These are phyloP conservation scores for Cataglyphis rosenhaueri DNA, from an alignment of 2,888 invertebrate species.

Conservation along the genomic window DNA sequence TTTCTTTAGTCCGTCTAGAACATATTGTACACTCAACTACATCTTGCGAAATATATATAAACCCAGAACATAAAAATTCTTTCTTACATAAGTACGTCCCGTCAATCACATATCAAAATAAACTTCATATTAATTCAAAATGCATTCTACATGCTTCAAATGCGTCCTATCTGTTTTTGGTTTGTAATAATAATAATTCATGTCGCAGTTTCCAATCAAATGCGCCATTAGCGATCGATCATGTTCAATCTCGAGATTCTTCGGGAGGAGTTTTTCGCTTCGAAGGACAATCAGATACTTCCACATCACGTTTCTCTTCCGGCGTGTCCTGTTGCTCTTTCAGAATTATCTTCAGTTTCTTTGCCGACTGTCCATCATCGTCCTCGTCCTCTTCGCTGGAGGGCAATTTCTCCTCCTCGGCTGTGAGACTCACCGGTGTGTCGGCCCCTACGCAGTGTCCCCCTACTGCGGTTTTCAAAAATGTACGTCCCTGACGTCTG, in stretches of 20 bases:
- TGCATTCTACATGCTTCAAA: neutral
- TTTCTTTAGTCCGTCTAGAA: neutral
- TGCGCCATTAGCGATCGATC: constrained; percentile 20
- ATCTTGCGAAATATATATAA: neutral
- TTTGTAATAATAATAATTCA: neutral
- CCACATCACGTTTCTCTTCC: neutral
- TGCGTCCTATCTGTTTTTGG: neutral
- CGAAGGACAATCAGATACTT: neutral
- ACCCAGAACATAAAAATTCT: constrained; percentile 21
- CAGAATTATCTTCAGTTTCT: constrained; percentile 5
- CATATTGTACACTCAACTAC: neutral
- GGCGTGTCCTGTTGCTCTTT: neutral
- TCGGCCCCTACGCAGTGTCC: constrained; percentile 69
- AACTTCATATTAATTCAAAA: constrained; percentile 20
- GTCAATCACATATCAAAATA: constrained; percentile 3
- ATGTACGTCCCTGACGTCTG: constrained; percentile 94
- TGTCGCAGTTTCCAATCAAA: neutral
- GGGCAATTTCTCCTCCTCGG: constrained; percentile 53
- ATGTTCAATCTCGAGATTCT: constrained; percentile 45
- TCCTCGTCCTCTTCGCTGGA: constrained; percentile 48
- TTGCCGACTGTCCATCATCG: constrained; percentile 42
- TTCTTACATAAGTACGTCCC: neutral
- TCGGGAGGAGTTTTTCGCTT: constrained; percentile 21
- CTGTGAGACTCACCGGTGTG: constrained; percentile 68
- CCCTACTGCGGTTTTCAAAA: constrained; percentile 85